phyloP scores from a whole-genome alignment of 2,888 invertebrate genomes.

The Steromphala cineraria region DNA sequence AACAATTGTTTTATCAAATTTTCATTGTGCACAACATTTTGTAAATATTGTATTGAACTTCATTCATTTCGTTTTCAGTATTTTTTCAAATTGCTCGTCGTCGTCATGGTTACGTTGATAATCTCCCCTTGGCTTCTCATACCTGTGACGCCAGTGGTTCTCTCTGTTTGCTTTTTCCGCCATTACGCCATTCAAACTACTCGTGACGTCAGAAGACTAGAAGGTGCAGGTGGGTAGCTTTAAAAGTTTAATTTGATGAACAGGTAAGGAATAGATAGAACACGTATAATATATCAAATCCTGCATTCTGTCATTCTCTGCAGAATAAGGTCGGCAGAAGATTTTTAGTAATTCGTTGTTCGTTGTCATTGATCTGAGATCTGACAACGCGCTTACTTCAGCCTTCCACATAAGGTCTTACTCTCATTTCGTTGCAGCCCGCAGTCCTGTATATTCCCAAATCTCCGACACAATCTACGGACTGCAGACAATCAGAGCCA shows the following conservation, averaged over 20 bases:
- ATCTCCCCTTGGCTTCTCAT: constrained; percentile 80
- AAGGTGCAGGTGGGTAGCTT: constrained; percentile 75
- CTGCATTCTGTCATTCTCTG: too few relatives aligned
- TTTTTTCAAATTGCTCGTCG: constrained; percentile 81
- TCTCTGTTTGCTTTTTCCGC: constrained; percentile 85
- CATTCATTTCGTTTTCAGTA: constrained; percentile 72
- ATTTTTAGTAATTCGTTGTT: too few relatives aligned
- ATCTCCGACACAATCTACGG: constrained; percentile 91
- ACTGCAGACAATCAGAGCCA: constrained; percentile 91
- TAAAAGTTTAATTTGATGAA: too few relatives aligned
- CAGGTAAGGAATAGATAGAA: too few relatives aligned
- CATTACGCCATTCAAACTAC: constrained; percentile 86
- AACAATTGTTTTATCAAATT: too few relatives aligned
- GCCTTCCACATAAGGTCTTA: too few relatives aligned
- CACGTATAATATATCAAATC: too few relatives aligned
- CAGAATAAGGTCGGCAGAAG: too few relatives aligned
- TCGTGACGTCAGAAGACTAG: constrained; percentile 82
- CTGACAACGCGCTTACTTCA: too few relatives aligned
- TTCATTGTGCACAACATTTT: too few relatives aligned
- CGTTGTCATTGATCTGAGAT: too few relatives aligned
- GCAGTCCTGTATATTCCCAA: constrained; percentile 94
- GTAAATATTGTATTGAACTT: too few relatives aligned
- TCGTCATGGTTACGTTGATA: constrained; percentile 81
- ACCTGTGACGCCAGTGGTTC: constrained; percentile 80
- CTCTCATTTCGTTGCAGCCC: constrained; percentile 78